These are phyloP conservation scores for Eremophila alpestris DNA, from an alignment of 2,797 vertebrate species.

Conservation along the genomic window DNA sequence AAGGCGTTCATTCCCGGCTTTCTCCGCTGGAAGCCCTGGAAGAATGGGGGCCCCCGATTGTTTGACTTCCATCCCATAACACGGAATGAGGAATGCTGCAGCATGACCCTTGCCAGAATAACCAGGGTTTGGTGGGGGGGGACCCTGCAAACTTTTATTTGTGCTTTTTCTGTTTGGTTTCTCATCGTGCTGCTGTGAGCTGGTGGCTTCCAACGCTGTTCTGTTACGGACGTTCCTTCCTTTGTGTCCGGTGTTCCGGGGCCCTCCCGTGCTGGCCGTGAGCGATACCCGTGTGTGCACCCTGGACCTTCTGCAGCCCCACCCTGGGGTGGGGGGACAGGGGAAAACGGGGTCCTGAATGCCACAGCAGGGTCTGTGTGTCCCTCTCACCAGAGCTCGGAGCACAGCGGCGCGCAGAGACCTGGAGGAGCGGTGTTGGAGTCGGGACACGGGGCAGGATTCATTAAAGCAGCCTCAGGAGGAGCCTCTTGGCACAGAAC, in stretches of 20 bases:
- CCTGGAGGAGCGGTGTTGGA: background rate
- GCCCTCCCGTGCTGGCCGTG: background rate
- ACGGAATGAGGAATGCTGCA: constrained; percentile 71
- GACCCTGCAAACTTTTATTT: constrained; percentile 37
- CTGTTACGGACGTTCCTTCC: constrained; percentile 42
- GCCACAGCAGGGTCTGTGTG: background rate
- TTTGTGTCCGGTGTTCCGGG: constrained; percentile 50
- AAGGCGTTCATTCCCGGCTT: background rate
- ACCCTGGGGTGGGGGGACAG: background rate
- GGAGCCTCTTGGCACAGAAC: background rate
- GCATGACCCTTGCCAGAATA: constrained; percentile 68
- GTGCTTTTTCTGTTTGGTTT: constrained; percentile 51
- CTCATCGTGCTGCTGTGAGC: constrained; percentile 67
- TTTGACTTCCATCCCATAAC: constrained; percentile 65
- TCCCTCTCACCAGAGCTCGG: background rate
- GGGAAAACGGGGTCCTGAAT: background rate
- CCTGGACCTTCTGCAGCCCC: constrained; percentile 13
- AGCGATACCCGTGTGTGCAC: background rate
- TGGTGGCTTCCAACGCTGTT: constrained; percentile 64
- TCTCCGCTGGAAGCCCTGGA: background rate
- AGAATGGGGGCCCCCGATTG: constrained; percentile 37
- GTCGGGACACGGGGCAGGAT: constrained; percentile 13
- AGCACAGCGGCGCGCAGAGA: background rate
- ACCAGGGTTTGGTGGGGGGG: background rate
- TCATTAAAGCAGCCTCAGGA: constrained; percentile 67